Evolutionary conservation across 2,113 vertebrate species (phyloP), one percentile per base, ranked within the genome.

Genomic region (Cynopterus brachyotis): DNA sequence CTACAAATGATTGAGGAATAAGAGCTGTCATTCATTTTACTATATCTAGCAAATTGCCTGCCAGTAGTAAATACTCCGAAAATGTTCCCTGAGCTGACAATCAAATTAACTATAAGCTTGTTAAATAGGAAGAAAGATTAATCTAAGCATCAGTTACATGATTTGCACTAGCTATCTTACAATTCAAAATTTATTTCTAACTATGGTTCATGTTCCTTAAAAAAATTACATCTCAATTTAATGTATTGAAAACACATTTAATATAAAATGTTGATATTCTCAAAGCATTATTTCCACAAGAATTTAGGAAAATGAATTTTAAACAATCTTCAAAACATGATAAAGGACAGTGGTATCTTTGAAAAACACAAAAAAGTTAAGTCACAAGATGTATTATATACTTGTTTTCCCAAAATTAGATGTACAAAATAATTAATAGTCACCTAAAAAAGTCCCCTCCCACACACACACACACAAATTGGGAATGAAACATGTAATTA

Each of bases 191-290:
- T 64, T 59, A 62, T 85, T 91, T 82, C 59, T 93, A 90, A 73
- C 24, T 66, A 45, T 66, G 28, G 20, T 37, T 89, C 50, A 66
- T 30, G 24, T 69, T 96, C 83, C 37, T 59, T 92, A 91, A 78
- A 32, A 81, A 94, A 86, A 95, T 88, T 75, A 95, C 86, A 88
- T 79, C 19, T 92, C 59, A 95, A 72, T 83, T 75, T 96, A 93
- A 97, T 96, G n/a, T 97, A 81, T 75, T 98, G 79, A 60, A 96
- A 92, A 98, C 35, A 82, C 32, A 88, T 98, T 98, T 98, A 98
- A 98, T 98, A 98, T 94, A 98, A 98, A 98, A 89, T 96, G 19
- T 35, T 89, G 85, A 95, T 89, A 98, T 96, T 96, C 83, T 96
- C 95, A 97, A 92, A 91, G 45, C 92, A 98, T 90, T 96, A 95